Evolutionary conservation across 2,888 invertebrate species (phyloP).

Genomic region (Prionchulus punctatus): DNA sequence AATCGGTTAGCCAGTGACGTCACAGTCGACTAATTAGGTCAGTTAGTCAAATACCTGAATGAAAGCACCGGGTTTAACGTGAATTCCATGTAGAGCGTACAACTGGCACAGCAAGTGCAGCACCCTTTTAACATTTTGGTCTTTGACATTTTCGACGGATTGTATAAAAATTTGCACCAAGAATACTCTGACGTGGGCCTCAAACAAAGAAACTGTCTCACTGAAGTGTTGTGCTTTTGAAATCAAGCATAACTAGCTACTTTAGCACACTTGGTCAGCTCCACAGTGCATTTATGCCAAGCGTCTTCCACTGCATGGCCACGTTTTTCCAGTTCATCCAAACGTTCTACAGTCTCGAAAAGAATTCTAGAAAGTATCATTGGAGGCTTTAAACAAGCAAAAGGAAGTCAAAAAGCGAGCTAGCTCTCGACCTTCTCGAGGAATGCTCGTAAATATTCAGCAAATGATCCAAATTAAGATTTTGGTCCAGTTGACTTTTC

Average conservation of each 20-base stretch:
- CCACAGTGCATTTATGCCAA: constrained; percentile 70
- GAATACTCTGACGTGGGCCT: constrained; percentile 69
- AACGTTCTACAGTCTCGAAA: constrained; percentile 14
- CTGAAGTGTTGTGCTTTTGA: no score
- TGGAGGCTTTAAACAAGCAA: no score
- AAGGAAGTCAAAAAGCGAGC: no score
- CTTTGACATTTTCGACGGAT: constrained; percentile 23
- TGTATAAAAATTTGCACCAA: constrained; percentile 51
- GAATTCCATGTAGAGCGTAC: constrained; percentile 58
- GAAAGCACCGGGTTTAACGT: constrained; percentile 58
- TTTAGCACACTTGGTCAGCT: constrained; percentile 63
- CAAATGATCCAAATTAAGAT: no score
- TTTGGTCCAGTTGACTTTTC: no score
- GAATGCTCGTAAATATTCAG: no score
- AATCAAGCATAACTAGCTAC: no score
- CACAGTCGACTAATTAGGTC: no score
- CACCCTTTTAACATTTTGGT: constrained; percentile 50
- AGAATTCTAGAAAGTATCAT: constrained; percentile 7
- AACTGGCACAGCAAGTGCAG: constrained; percentile 55
- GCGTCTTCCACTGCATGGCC: constrained; percentile 60
- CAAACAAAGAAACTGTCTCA: no score
- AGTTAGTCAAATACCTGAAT: no score
- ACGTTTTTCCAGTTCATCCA: constrained; percentile 37
- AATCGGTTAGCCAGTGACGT: no score
- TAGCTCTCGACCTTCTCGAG: no score